Evolutionary conservation across 2,888 invertebrate species (phyloP).

Genomic region (Erebia aethiops): DNA sequence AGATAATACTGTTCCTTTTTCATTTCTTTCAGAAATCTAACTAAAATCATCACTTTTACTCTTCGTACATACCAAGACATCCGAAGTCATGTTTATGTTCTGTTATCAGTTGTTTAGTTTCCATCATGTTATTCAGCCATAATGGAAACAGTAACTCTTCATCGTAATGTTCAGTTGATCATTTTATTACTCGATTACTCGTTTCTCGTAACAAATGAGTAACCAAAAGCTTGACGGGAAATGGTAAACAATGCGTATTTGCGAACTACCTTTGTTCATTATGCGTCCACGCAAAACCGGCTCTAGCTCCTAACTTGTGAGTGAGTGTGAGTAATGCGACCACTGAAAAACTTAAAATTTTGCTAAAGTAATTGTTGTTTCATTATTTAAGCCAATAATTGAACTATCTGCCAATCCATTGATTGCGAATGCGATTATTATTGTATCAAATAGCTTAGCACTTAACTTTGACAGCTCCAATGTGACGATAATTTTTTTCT

Average conservation of each 20-base stretch:
- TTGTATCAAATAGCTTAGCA: too few species aligned
- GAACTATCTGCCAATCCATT: too few species aligned
- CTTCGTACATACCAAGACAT: neutral
- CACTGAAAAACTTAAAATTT: too few species aligned
- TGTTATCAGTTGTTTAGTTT: neutral
- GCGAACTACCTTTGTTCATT: neutral
- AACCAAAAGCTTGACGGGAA: neutral
- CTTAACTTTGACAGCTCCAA: too few species aligned
- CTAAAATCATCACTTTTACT: neutral
- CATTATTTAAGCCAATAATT: too few species aligned
- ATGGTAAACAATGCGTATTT: neutral
- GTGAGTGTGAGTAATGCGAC: neutral
- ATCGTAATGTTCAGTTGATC: neutral
- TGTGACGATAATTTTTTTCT: too few species aligned
- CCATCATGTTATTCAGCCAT: neutral
- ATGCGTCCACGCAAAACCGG: constrained; percentile 1
- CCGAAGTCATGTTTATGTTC: too few species aligned
- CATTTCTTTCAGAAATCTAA: neutral
- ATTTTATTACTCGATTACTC: constrained; percentile 6
- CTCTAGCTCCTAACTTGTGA: neutral
- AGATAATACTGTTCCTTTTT: too few species aligned
- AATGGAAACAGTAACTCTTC: neutral
- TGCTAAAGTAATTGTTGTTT: too few species aligned
- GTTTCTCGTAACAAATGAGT: constrained; percentile 8
- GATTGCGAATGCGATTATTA: too few species aligned